These are phyloP conservation scores for Mimas tiliae DNA, from an alignment of 2,888 invertebrate species.

Conservation along the genomic window DNA sequence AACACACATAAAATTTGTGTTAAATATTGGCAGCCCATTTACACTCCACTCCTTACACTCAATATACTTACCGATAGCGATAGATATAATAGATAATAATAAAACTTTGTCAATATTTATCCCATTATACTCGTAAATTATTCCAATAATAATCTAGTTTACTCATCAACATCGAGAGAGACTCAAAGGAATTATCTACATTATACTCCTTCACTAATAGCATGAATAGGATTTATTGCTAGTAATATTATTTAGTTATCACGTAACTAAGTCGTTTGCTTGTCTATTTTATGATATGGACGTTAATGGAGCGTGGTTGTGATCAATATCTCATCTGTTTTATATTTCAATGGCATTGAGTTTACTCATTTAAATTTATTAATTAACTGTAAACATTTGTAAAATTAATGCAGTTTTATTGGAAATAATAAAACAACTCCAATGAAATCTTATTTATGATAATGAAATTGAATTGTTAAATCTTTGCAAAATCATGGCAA, in stretches of 20 bases:
- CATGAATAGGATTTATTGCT: conserved; percentile 21
- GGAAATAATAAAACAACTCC: too few species aligned
- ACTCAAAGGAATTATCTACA: conserved; percentile 1
- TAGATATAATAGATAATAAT: background rate
- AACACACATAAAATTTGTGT: too few species aligned
- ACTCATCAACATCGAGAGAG: background rate
- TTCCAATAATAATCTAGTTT: background rate
- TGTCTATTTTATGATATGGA: conserved; percentile 1
- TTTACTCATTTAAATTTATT: background rate
- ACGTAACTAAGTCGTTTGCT: background rate
- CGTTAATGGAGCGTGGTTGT: background rate
- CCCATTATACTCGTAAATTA: background rate
- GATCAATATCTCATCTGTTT: background rate
- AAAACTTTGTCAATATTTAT: background rate
- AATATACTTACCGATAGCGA: too few species aligned
- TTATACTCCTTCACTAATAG: conserved; percentile 7
- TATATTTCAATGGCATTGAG: background rate
- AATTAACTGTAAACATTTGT: too few species aligned
- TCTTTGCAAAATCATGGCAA: too few species aligned
- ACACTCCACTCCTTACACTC: too few species aligned
- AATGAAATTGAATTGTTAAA: too few species aligned
- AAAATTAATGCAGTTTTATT: too few species aligned
- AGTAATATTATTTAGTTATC: conserved; percentile 2
- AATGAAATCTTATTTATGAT: too few species aligned
- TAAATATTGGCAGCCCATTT: too few species aligned